Evolutionary conservation across 2,888 invertebrate species (phyloP), one percentile per base, ranked within the genome.

Genomic region (Eupelmus urozonus): DNA sequence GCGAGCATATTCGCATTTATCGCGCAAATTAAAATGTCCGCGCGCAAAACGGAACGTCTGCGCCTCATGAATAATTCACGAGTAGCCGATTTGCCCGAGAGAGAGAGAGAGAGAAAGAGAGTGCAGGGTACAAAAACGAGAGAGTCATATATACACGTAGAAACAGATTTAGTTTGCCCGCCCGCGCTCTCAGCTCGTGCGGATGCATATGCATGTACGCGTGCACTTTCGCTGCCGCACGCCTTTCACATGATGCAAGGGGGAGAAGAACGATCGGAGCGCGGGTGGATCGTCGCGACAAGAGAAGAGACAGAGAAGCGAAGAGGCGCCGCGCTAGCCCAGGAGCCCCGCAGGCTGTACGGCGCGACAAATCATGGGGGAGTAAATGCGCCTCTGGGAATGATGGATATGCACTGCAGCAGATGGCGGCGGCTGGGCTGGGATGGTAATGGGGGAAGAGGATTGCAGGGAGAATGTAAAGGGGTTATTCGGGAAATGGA

Each of bases 31-130:
- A 53, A 20, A 53, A 53, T 23, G 53, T 20, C 13, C 13, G 49
- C 23, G 20, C 20, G 23, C 53, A 18, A 18, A 53, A 20, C 53
- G 23, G 18, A 45, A 45, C 45, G 13, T 16, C 16, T 25, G 18
- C 27, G 13, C 16, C 53, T 53, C 29, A 40, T 67, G 53, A 51
- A 67, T 67, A 67, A 67, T 67, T 67, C 67, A 67, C 34, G 9
- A 34, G 34, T 34, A 13, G 2, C 2, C 16, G 9, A 13, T 45
- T 45, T 45, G 9, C 45, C 45, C 2, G 2, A 7, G 9, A 16
- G 16, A 7, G 13, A 45, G 2, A 13, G 16, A 45, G 2, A 16
- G 13, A 45, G 16, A 45, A 45, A 45, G 13, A 45, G 13, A n/a
- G n/a, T n/a, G n/a, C n/a, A n/a, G n/a, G n/a, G n/a, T n/a, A n/a